These are phyloP conservation scores for Micronycteris hirsuta DNA, from an alignment of 2,113 vertebrate species.

Conservation along the genomic window DNA sequence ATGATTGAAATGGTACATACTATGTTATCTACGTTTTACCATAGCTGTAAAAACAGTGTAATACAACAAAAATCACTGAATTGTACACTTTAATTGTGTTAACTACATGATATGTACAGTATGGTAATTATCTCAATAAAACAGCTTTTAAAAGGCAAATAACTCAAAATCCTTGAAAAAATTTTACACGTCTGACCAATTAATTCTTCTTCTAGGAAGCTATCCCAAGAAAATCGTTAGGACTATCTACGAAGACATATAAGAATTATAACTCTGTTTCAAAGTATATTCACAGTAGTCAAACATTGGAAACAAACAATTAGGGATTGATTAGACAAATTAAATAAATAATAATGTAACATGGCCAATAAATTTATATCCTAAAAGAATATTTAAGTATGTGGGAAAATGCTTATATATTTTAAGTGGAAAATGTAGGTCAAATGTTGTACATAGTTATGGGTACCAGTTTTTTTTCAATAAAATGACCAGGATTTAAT, in stretches of 20 bases:
- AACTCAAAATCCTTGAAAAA: not conserved
- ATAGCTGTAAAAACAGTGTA: not conserved
- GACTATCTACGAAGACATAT: not conserved
- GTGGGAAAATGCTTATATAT: not conserved
- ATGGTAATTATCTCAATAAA: not conserved
- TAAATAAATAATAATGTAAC: not conserved
- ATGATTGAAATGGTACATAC: not conserved
- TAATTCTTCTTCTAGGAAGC: not conserved
- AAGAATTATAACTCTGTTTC: not conserved
- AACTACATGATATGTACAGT: not conserved
- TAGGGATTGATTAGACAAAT: not conserved
- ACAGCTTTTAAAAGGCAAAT: not conserved
- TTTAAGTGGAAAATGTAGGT: not conserved
- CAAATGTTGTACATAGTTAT: not conserved
- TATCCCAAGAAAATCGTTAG: not conserved
- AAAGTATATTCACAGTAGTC: not conserved
- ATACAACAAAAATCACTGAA: not conserved
- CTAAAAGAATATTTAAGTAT: not conserved
- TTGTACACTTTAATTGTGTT: not conserved
- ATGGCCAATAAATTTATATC: not conserved
- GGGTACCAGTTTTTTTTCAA: not conserved
- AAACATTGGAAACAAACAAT: not conserved
- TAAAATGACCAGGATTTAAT: not conserved
- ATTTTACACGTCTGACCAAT: not conserved
- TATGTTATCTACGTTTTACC: not conserved